Conservation (phyloP, 1,140 invertebrate species). For the Contarinia nasturtii region DNA sequence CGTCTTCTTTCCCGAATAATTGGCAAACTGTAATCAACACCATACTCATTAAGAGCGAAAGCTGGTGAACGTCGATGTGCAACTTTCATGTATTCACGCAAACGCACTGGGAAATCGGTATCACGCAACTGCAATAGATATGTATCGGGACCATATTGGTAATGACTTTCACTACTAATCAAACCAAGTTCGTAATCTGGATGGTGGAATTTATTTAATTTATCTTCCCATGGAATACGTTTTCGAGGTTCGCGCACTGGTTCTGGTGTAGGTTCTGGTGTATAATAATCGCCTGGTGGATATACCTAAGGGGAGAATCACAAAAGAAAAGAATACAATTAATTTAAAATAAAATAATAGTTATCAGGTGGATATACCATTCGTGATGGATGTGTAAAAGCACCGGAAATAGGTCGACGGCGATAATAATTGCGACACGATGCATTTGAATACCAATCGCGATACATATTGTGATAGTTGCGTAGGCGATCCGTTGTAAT, state of each 20-base stretch:
- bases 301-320: too few species aligned
- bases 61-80: conserved; percentile 54
- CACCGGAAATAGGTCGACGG: conserved; percentile 54
- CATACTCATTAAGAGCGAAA: conserved; percentile 39
- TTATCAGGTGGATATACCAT: conserved; percentile 80
- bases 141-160: conserved; percentile 90
- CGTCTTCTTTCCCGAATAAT: conserved; percentile 73
- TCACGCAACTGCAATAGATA: conserved; percentile 84
- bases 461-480: conserved; percentile 56
- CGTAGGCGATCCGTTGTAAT: conserved; percentile 55
- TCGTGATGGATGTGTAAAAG: conserved; percentile 74
- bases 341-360: too few species aligned
- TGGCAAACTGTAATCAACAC: conserved; percentile 60
- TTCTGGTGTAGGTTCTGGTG: conserved; percentile 49
- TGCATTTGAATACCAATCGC: conserved; percentile 74
- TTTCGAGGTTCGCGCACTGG: conserved; percentile 26
- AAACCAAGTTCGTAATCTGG: conserved; percentile 67
- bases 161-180: conserved; percentile 75
- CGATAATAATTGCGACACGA: conserved; percentile 73
- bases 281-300: conserved; percentile 61
- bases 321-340: too few species aligned
- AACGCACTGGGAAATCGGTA: conserved; percentile 74
- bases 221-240: conserved; percentile 39
- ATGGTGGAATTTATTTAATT: conserved; percentile 52
- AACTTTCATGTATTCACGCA: conserved; percentile 85